These are phyloP conservation scores for Desoria tigrina DNA, from an alignment of 2,888 invertebrate genomes.

Conservation along the genomic window DNA sequence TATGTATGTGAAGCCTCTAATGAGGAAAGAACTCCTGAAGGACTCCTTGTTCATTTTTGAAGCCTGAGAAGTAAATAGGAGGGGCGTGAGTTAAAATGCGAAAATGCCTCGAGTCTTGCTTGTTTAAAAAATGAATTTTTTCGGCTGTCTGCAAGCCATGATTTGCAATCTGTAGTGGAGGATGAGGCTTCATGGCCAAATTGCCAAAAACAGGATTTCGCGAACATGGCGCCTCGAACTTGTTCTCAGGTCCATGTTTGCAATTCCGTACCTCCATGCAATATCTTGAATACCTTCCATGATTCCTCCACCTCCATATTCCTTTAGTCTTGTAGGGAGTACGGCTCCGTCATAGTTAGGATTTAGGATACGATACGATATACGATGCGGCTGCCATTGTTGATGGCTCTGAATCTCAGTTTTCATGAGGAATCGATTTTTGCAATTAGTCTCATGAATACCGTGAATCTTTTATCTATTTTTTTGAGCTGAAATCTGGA, in stretches of 20 bases:
- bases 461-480: neutral
- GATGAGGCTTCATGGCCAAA: constrained; percentile 7
- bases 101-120: no score
- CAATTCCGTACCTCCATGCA: neutral
- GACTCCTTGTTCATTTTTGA: no score
- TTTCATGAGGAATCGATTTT: neutral
- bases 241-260: constrained; percentile 6
- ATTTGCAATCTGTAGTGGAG: neutral
- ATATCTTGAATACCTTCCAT: constrained; percentile 1
- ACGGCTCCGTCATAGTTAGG: no score
- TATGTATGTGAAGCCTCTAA: no score
- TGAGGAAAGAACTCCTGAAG: no score
- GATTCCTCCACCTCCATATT: constrained; percentile 2
- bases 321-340: neutral
- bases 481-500: neutral
- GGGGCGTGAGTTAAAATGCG: no score
- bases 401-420: no score
- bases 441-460: constrained; percentile 1
- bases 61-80: no score
- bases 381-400: no score
- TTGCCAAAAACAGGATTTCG: constrained; percentile 8
- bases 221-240: constrained; percentile 4
- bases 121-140: neutral
- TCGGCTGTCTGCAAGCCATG: neutral
- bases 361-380: no score